Evolutionary conservation across 1,140 invertebrate species (phyloP).

Genomic region (Lepidostoma basale): DNA sequence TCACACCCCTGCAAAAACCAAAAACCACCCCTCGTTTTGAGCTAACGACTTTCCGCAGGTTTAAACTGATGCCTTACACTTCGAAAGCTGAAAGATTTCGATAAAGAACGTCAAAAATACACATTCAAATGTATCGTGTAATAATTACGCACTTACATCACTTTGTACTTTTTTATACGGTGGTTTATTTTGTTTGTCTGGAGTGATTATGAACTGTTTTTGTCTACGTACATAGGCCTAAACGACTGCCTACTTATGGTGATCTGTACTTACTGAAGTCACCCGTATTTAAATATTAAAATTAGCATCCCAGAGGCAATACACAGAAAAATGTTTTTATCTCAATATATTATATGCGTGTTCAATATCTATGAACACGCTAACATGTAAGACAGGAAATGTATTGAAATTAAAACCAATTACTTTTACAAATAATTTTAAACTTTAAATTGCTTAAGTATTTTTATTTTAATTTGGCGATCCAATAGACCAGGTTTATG

Average conservation of each 20-base stretch:
- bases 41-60: constrained; percentile 9
- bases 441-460: too few relatives aligned
- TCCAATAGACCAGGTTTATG: too few relatives aligned
- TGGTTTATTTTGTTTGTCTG: not conserved
- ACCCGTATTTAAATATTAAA: constrained; percentile 29
- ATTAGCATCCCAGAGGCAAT: not conserved
- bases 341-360: too few relatives aligned
- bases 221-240: not conserved
- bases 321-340: too few relatives aligned
- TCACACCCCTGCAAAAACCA: not conserved
- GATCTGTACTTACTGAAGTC: constrained; percentile 13
- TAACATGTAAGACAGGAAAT: too few relatives aligned
- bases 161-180: not conserved
- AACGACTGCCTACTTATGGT: constrained; percentile 22
- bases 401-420: too few relatives aligned
- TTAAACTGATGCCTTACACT: not conserved
- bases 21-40: not conserved
- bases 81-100: not conserved
- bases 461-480: too few relatives aligned
- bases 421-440: too few relatives aligned
- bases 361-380: too few relatives aligned
- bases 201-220: not conserved
- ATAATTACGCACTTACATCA: not conserved
- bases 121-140: not conserved
- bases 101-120: not conserved